Percentiles rank a stretch among this genome's conserved stretches.
Evolutionary conservation across 2,113 vertebrate genomes (phyloP).

Genomic region (Chaetura pelagica): DNA sequence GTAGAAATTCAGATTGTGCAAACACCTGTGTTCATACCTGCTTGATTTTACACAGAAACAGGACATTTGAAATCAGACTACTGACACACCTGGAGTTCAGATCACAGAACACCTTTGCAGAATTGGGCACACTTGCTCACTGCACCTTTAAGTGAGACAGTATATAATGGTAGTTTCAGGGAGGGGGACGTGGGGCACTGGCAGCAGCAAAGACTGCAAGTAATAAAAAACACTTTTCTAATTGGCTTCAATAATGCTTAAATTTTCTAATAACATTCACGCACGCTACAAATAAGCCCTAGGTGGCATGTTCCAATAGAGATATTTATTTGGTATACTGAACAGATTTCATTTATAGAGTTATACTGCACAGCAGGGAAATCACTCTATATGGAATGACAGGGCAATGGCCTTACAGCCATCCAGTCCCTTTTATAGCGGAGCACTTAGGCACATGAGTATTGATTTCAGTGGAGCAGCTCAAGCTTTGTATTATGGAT

Average conservation of each 20-base stretch:
- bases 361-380: constrained; percentile 37
- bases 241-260: constrained; percentile 45
- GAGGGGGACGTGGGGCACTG: background rate
- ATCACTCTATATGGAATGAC: constrained; percentile 8
- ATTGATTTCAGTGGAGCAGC: constrained; percentile 29
- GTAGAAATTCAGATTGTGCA: background rate
- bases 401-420: constrained; percentile 8
- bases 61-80: background rate
- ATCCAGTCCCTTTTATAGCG: background rate
- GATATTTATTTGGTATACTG: constrained; percentile 22
- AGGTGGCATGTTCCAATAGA: constrained; percentile 25
- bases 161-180: background rate
- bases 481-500: constrained; percentile 12
- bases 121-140: background rate
- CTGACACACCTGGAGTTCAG: background rate
- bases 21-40: background rate
- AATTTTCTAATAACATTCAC: constrained; percentile 41
- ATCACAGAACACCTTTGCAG: background rate
- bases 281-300: background rate
- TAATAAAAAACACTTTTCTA: constrained; percentile 45
- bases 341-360: constrained; percentile 18
- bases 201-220: background rate
- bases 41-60: background rate
- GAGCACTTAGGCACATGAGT: background rate
- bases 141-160: background rate